These are phyloP conservation scores for Lagria hirta DNA, from an alignment of 2,888 invertebrate species.

Conservation along the genomic window DNA sequence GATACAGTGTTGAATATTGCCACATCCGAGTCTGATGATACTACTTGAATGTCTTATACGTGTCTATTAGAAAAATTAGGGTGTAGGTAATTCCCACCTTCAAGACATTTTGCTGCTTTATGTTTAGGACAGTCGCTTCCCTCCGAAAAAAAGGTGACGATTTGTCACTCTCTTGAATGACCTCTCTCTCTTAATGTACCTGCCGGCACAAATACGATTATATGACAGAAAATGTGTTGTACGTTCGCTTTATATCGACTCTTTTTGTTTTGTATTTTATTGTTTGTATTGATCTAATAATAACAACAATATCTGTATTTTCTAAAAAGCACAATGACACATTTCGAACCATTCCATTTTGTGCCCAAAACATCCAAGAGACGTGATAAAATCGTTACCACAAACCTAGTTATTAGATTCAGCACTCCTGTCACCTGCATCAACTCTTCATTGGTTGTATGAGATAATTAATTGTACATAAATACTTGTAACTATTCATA, in stretches of 20 bases:
- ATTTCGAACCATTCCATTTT: conserved; percentile 25
- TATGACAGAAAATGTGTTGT: background rate
- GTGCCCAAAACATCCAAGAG: conserved; percentile 21
- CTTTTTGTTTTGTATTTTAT: no score
- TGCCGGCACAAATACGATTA: conserved; percentile 21
- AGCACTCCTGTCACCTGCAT: conserved; percentile 52
- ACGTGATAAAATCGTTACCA: conserved; percentile 5
- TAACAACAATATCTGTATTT: no score
- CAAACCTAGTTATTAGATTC: conserved; percentile 43
- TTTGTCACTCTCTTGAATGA: conserved; percentile 9
- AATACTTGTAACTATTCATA: conserved; percentile 59
- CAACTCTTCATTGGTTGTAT: conserved; percentile 52
- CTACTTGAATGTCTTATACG: conserved; percentile 39
- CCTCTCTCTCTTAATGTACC: conserved; percentile 15
- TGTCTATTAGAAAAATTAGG: conserved; percentile 40
- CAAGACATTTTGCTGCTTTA: conserved; percentile 50
- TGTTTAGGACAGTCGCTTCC: conserved; percentile 48
- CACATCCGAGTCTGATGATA: conserved; percentile 42
- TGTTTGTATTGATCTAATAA: no score
- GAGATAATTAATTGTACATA: conserved; percentile 57
- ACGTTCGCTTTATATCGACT: no score
- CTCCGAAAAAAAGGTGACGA: conserved; percentile 31
- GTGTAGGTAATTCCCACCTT: conserved; percentile 43
- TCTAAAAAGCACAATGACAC: conserved; percentile 6
- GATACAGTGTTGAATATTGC: conserved; percentile 50